These are phyloP conservation scores for Agrochola lota DNA, from an alignment of 2,888 invertebrate species.

Conservation along the genomic window DNA sequence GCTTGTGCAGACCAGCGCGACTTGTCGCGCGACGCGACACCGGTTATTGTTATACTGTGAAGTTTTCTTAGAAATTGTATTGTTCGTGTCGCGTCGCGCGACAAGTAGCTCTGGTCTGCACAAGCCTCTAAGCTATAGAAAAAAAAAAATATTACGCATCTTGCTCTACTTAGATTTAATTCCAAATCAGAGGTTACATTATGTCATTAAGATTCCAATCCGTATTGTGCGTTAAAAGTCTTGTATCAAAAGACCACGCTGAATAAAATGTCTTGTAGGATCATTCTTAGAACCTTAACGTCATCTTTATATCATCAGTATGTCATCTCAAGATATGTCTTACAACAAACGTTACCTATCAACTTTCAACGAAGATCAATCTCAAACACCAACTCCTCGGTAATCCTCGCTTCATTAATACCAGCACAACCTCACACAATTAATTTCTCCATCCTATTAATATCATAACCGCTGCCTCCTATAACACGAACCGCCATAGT, in stretches of 20 bases:
- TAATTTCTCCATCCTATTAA: constrained; percentile 12
- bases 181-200: background rate
- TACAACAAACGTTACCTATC: no score
- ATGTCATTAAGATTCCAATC: background rate
- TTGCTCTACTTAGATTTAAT: no score
- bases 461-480: constrained; percentile 37
- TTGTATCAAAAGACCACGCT: background rate
- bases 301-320: background rate
- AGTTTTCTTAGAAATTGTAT: no score
- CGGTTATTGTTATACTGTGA: no score
- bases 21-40: no score
- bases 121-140: no score
- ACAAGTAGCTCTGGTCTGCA: no score
- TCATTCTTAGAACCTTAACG: background rate
- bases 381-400: background rate
- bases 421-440: background rate
- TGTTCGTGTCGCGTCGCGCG: no score
- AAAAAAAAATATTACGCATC: background rate
- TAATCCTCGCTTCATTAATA: constrained; percentile 24
- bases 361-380: background rate
- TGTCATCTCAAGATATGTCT: background rate
- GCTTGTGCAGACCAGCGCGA: no score
- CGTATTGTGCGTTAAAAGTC: background rate
- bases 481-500: constrained; percentile 51
- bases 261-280: background rate